Evolutionary conservation across 2,797 vertebrate genomes (phyloP).

Genomic region (Erethizon dorsatum): DNA sequence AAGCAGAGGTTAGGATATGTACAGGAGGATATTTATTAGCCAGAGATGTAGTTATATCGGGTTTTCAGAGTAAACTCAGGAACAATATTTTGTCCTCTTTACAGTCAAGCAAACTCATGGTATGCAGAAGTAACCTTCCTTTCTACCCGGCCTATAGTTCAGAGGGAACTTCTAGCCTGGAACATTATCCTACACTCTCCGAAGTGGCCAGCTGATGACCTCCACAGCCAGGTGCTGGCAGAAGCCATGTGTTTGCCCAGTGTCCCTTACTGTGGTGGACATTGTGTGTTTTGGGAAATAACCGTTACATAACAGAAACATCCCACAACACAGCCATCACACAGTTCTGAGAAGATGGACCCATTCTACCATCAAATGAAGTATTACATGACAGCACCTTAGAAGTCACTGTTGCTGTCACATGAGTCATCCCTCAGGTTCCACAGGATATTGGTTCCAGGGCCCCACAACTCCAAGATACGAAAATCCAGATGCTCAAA

Average conservation of each 20-base stretch:
- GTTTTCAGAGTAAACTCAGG: neutral
- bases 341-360: neutral
- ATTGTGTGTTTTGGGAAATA: neutral
- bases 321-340: neutral
- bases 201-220: neutral
- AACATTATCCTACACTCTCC: neutral
- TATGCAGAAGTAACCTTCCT: neutral
- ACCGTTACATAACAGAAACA: neutral
- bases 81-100: neutral
- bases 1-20: neutral
- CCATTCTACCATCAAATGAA: neutral
- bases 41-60: neutral
- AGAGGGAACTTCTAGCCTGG: neutral
- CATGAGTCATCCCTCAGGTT: neutral
- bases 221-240: neutral
- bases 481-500: neutral
- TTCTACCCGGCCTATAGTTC: neutral
- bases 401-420: neutral
- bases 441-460: neutral
- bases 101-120: neutral
- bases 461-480: neutral
- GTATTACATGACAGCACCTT: neutral
- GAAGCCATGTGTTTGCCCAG: neutral
- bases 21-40: constrained; percentile 10
- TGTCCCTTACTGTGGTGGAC: neutral